Base-by-base conservation (phyloP, 2,797 vertebrate species). In the Chloroceryle inda region DNA sequence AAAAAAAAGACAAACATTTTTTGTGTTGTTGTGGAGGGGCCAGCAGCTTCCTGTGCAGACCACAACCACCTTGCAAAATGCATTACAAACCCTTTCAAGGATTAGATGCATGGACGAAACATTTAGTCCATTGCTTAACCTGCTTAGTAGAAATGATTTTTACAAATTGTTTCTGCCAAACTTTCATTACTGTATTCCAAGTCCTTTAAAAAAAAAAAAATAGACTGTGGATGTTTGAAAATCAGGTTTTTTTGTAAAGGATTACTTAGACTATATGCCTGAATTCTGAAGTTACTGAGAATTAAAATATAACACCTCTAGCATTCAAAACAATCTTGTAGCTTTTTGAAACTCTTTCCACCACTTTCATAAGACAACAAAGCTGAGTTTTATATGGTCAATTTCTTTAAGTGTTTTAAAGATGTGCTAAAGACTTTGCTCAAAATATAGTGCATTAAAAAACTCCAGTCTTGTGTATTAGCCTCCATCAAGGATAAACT, bases 1-100 rank as follows among this genome's bases (percentile, higher is more conserved):
- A 35, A 94, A 98, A 97, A 96, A 97, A 96, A 96, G 85, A 94
- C 94, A 92, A 92, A 96, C 87, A 72, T 66, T 78, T 72, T 88
- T 82, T 24, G 50, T 85, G 67, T 71, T 35, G 74, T 61, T 67
- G 92, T 63, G 91, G 87, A 94, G 85, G 58, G 83, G 86, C 92
- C 94, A 94, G 94, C 88, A 85, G 88, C 85, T 79, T 95, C 91
- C 95, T 5, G 73, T 47, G 88, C 93, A 90, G 94, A 76, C 85
- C 69, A 52, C 92, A 79, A 79, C 84, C 75, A 49, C 64, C 62
- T 93, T 19, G 4, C 71, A 92, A 92, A 91, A 80, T 50, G 58
- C 76, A 45, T 77, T 71, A 72, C 66, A 82, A 88, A 93, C 72
- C 64, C 68, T 75, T 81, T 88, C 88, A 62, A 67, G 85, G 86